Evolutionary conservation across 2,113 vertebrate species (phyloP), one percentile per base, ranked within the genome.

Genomic region (Trogon melanurus): DNA sequence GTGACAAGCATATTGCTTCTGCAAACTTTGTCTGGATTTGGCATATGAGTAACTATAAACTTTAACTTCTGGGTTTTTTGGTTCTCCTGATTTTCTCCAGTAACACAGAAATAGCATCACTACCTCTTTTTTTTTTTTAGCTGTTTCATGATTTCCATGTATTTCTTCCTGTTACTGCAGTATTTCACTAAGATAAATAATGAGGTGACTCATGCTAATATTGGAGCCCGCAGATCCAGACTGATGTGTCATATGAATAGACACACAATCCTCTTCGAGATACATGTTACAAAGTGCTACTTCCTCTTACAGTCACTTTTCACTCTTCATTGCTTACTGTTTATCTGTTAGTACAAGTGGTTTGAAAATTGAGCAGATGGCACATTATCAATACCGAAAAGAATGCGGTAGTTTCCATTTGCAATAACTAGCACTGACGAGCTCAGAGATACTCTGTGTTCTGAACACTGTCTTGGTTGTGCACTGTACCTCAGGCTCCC

Each of bases 171-270:
- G 6, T 45, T 86, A 6, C 22, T 57, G 48, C n/a, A 69, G 3
- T 67, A 48, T 22, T 79, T 79, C 14, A 30, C 10, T 32, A 54
- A 32, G 47, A 34, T n/a, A 30, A 88, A 29, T 27, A 30, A 61
- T 27, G 30, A 83, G 54, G 21, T 69, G n/a, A 84, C 57, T 18
- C 50, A 62, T 62, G 66, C 47, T 23, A 30, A 18, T 36, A 21
- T 10, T 38, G 65, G 57, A 71, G 45, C 21, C 73, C 32, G 56
- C 7, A 38, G 9, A 17, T 30, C 10, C 13, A 66, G 15, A 29
- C 16, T 26, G 4, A 14, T 27, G 2, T 6, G 19, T 65, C 12
- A 3, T 2, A 22, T 7, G 18, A 70, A 45, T 0, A 67, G 72
- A 79, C 25, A 11, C 27, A 9, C 36, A 47, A 2, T 67, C 6